Conservation (phyloP, 1,140 invertebrate genomes). For the Diachasma alloeum region DNA sequence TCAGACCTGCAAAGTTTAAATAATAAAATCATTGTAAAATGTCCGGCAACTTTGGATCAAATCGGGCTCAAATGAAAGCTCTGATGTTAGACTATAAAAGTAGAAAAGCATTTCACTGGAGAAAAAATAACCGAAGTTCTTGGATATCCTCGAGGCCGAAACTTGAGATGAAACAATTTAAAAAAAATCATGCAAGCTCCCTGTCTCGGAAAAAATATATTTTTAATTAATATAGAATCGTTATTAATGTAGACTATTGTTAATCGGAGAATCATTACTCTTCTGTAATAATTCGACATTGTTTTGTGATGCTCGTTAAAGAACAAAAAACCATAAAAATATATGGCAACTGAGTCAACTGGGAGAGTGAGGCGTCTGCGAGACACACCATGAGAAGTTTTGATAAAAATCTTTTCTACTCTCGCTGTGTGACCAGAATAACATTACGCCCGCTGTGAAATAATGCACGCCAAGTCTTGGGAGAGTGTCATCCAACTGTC, state of each 20-base stretch:
- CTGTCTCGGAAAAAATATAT: no score
- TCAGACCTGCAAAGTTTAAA: no score
- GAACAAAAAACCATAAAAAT: background rate
- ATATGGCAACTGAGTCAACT: background rate
- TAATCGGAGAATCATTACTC: background rate
- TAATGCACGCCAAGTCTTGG: conserved; percentile 47
- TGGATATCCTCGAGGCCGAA: no score
- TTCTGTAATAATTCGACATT: background rate
- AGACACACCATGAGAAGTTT: conserved; percentile 32
- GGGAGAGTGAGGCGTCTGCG: conserved; percentile 44
- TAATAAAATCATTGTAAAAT: no score
- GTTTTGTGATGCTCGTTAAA: background rate
- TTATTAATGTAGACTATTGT: background rate
- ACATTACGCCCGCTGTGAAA: conserved; percentile 50
- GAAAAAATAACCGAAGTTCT: no score
- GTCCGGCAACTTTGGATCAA: no score
- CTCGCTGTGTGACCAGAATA: conserved; percentile 54
- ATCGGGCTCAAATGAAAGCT: no score
- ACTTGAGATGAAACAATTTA: no score
- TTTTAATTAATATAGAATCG: no score
- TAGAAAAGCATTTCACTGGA: no score
- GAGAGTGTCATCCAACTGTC: conserved; percentile 45
- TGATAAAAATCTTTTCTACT: conserved; percentile 50
- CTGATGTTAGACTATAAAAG: no score
- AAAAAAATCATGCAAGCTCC: no score